A percentile compares a stretch with the other conserved stretches of the same genome.
Evolutionary conservation across 2,797 vertebrate species (phyloP).

Genomic region (Glossophaga mutica): DNA sequence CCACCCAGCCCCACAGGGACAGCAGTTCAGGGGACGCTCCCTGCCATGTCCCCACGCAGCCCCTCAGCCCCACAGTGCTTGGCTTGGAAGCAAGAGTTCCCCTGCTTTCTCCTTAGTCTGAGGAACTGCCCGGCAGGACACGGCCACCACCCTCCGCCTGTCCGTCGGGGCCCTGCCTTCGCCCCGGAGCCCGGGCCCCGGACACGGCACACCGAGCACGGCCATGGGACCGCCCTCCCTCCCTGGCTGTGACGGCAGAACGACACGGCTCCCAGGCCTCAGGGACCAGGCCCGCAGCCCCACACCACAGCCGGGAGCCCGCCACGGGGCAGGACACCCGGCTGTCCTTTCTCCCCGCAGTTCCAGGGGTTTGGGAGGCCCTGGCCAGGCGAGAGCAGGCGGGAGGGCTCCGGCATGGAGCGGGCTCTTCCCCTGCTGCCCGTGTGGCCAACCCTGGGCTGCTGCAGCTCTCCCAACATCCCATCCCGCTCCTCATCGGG

Average conservation of each 20-base stretch:
- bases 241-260: fast-evolving
- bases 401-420: background rate
- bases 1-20: background rate
- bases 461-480: background rate
- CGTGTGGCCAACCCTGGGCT: background rate
- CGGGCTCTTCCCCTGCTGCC: background rate
- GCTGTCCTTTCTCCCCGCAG: background rate
- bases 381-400: background rate
- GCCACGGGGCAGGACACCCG: fast-evolving
- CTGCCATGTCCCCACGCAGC: too few species aligned
- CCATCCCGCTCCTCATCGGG: fast-evolving
- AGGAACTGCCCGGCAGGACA: background rate
- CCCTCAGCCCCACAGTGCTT: fast-evolving
- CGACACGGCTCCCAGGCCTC: too few species aligned
- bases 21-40: fast-evolving
- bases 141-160: fast-evolving
- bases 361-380: background rate
- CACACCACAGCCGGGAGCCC: background rate
- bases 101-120: background rate
- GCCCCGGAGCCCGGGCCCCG: fast-evolving
- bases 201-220: fast-evolving
- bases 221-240: background rate
- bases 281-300: background rate
- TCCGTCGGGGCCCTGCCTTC: background rate
- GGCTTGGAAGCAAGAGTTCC: background rate